Conservation (phyloP, 2,888 invertebrate genomes). For the Andrena praecox region DNA sequence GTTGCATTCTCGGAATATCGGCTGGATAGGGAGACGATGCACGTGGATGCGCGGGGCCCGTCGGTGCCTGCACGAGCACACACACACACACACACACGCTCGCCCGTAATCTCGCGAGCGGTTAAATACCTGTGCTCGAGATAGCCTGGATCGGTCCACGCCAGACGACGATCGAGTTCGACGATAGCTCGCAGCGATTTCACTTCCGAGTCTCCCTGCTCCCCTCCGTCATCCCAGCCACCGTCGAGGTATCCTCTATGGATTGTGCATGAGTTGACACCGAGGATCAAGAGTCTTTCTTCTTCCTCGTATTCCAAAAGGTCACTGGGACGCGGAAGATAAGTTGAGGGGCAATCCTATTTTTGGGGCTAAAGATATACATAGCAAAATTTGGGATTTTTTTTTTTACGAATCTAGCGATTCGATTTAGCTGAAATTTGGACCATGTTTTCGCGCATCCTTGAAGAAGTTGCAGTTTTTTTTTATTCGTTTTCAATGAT, state of each 20-base stretch:
- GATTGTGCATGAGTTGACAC: no score
- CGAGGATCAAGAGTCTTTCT: no score
- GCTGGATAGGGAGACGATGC: slow-evolving; percentile 14
- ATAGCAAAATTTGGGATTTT: no score
- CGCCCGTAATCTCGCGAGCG: slow-evolving; percentile 5
- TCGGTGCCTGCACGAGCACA: not conserved
- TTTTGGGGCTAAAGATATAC: no score
- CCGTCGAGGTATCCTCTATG: not conserved
- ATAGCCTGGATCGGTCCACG: not conserved
- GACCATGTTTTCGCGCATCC: no score
- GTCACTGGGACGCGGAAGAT: no score
- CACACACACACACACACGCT: not conserved
- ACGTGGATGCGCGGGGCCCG: not conserved
- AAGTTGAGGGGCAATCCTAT: no score
- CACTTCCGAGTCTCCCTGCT: slow-evolving; percentile 19
- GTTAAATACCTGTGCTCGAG: not conserved
- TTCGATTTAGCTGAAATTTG: no score
- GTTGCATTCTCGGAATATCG: slow-evolving; percentile 33
- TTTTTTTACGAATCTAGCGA: no score
- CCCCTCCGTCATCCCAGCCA: not conserved
- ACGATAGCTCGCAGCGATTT: slow-evolving; percentile 1
- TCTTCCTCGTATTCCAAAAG: no score
- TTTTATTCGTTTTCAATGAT: no score
- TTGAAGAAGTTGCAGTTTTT: no score
- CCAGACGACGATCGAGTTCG: slow-evolving; percentile 1